Conservation (phyloP, 53 echinoderm and acorn worm species). For the Henricia sp. region DNA sequence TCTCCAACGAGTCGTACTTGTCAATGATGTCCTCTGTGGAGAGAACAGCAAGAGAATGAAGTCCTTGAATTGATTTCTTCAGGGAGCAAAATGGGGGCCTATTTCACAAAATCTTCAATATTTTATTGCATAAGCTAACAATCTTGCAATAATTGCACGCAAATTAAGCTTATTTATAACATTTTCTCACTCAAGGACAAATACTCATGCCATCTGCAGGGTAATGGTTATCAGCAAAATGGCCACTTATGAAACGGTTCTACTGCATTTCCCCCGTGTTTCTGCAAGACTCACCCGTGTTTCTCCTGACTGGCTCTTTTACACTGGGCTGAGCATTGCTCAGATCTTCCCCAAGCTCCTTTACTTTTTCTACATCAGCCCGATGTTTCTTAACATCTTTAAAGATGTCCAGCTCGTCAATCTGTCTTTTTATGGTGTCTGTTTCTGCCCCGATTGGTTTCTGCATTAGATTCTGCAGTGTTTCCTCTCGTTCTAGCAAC, state of each 20-base stretch:
- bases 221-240: too few relatives aligned
- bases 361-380: constrained; percentile 82
- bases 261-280: too few relatives aligned
- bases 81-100: too few relatives aligned
- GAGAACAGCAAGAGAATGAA: neutral
- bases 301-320: constrained; percentile 66
- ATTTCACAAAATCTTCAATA: too few relatives aligned
- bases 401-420: constrained; percentile 86
- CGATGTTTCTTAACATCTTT: constrained; percentile 83
- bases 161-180: too few relatives aligned
- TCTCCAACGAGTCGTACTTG: constrained; percentile 77
- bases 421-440: constrained; percentile 81
- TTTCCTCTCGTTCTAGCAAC: constrained; percentile 58
- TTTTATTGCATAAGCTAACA: too few relatives aligned
- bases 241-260: too few relatives aligned
- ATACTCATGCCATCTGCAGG: too few relatives aligned
- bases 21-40: constrained; percentile 82
- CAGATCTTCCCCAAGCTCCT: constrained; percentile 71
- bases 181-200: too few relatives aligned
- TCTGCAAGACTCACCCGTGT: constrained; percentile 78
- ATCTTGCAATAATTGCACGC: too few relatives aligned
- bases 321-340: constrained; percentile 73
- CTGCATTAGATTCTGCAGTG: constrained; percentile 61
- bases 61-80: neutral
- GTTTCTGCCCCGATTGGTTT: constrained; percentile 93